Conservation (phyloP, 2,113 vertebrate genomes). For the Campylorhamphus procurvoides region DNA sequence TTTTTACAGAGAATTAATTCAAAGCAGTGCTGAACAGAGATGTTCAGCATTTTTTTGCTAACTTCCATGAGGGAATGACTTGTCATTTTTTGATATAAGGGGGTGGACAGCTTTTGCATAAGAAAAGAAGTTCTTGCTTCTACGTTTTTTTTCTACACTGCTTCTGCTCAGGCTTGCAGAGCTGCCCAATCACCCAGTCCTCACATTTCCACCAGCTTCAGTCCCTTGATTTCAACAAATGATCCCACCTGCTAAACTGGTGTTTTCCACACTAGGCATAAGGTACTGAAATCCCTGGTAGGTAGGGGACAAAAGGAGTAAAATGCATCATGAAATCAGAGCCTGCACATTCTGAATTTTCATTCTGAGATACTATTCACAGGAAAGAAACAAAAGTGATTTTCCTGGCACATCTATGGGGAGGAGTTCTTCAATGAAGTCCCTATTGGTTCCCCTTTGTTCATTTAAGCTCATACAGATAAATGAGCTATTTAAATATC, state of each 20-base stretch:
- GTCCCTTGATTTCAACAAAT: background rate
- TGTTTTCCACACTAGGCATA: background rate
- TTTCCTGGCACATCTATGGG: background rate
- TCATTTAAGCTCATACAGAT: background rate
- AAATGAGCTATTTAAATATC: background rate
- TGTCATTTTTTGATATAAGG: slow-evolving; percentile 36
- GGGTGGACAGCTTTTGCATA: slow-evolving; percentile 47
- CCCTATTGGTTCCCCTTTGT: background rate
- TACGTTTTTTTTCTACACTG: background rate
- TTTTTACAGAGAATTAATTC: background rate
- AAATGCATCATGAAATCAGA: background rate
- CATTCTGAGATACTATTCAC: background rate
- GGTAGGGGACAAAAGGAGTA: background rate
- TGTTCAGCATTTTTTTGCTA: background rate
- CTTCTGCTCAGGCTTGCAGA: background rate
- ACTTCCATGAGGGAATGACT: background rate
- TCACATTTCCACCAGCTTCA: background rate
- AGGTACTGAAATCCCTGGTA: background rate
- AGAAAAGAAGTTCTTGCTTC: slow-evolving; percentile 20
- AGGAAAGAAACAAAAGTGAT: background rate
- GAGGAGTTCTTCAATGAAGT: background rate
- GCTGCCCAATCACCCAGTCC: background rate
- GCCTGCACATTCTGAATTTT: background rate
- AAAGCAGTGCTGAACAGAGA: background rate
- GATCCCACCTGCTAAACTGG: background rate